These are phyloP conservation scores for Oligia fasciuncula DNA, from an alignment of 2,888 invertebrate species.

Conservation along the genomic window DNA sequence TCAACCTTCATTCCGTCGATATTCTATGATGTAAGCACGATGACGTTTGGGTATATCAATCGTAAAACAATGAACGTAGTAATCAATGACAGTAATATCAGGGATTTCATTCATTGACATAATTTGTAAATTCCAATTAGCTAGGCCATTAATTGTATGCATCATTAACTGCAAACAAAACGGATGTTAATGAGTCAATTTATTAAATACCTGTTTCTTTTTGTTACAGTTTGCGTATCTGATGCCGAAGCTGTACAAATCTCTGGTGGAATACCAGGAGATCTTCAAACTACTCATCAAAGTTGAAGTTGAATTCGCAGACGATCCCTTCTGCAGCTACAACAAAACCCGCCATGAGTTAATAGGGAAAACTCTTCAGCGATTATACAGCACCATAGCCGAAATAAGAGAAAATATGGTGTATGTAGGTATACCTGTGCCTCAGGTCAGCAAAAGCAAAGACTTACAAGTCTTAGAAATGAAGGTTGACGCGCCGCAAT, in stretches of 20 bases:
- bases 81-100: constrained; percentile 53
- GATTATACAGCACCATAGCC: constrained; percentile 90
- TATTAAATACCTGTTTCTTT: constrained; percentile 64
- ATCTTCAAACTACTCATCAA: constrained; percentile 81
- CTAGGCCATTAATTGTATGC: constrained; percentile 27
- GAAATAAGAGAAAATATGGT: constrained; percentile 86
- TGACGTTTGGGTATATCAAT: constrained; percentile 58
- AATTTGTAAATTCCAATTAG: constrained; percentile 58
- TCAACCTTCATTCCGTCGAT: constrained; percentile 48
- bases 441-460: constrained; percentile 79
- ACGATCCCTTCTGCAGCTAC: constrained; percentile 84
- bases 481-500: constrained; percentile 88
- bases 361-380: constrained; percentile 80
- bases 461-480: constrained; percentile 80
- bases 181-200: constrained; percentile 38
- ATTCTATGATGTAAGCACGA: constrained; percentile 56
- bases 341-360: constrained; percentile 82
- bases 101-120: constrained; percentile 55
- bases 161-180: constrained; percentile 33
- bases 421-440: constrained; percentile 78
- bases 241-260: constrained; percentile 90
- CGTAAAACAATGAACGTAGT: constrained; percentile 50
- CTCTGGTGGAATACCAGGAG: constrained; percentile 80
- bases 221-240: constrained; percentile 90
- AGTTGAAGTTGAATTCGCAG: constrained; percentile 81